Evolutionary conservation across 2,797 vertebrate genomes (phyloP), one percentile per base, ranked within the genome.

Genomic region (Neosilurus mollespiculum): DNA sequence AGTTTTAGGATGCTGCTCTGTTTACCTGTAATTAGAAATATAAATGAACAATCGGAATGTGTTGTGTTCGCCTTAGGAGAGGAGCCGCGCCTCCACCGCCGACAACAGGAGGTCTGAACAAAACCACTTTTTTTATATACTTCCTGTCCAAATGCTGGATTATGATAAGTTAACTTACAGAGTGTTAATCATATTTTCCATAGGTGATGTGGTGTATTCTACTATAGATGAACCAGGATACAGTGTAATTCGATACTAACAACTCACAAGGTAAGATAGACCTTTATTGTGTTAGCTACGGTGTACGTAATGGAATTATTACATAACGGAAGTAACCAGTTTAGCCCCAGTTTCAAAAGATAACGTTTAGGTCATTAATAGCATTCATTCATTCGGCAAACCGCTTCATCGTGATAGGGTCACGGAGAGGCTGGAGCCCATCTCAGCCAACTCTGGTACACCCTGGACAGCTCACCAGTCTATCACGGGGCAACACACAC

Each of bases 81-180:
- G 94, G 90, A 67, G 93, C 93, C 0, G 87, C 93, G 30, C 96
- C 96, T 67, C 76, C 91, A 59, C 96, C 95, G 6, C 86, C 89
- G 82, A 92, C n/a, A 0, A 82, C 69, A 0, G 88, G 83, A 86
- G 92, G 96, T 97, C 90, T 77, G 93, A 66, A 69, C 43, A 15
- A 58, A 79, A 20, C n/a, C 10, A 49, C 58, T 1, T 65, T 30
- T 77, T 53, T 49, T 77, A 24, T 9, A 2, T 75, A 20, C 12
- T 37, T 61, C n/a, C 22, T 43, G 0, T 9, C 26, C 34, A 53
- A 34, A 49, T 62, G 61, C n/a, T 24, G 37, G n/a, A 67, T 67
- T 6, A 20, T n/a, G 37, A 51, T 22, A 20, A 2, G 16, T 61
- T 43, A n/a, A 37, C n/a, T 76, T 1, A 58, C 26, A 43, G 11